Percentiles rank a stretch among this genome's conserved stretches.
phyloP scores from a whole-genome alignment of 1,140 invertebrate genomes.

The Myzus persicae region DNA sequence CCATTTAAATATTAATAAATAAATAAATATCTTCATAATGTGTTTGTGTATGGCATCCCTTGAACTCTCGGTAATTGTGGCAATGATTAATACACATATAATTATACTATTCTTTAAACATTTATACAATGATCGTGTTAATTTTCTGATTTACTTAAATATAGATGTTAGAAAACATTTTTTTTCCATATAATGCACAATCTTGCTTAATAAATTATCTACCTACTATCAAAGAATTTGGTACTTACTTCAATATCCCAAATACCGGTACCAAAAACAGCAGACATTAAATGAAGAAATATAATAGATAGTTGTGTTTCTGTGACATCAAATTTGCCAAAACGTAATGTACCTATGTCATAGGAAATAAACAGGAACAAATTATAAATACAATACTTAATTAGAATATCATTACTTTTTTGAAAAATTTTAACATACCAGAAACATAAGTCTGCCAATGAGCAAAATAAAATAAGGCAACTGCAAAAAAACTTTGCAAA shows the following conservation, averaged over 20 bases:
- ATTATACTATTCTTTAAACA: too few species aligned
- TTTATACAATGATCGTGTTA: too few species aligned
- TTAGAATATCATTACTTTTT: not conserved
- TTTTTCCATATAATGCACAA: not conserved
- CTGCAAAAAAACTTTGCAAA: conserved; percentile 87
- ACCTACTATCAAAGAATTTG: not conserved
- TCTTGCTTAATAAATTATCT: not conserved
- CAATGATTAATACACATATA: too few species aligned
- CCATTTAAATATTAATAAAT: too few species aligned
- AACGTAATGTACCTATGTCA: conserved; percentile 78
- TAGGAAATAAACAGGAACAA: conserved; percentile 19
- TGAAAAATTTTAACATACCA: conserved; percentile 67
- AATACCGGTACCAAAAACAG: conserved; percentile 83
- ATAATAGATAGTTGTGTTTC: conserved; percentile 97
- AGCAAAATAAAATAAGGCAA: conserved; percentile 95
- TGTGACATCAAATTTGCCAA: conserved; percentile 96
- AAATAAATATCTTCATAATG: too few species aligned
- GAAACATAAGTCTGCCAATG: conserved; percentile 99
- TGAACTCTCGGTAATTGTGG: too few species aligned
- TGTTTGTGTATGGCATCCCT: too few species aligned
- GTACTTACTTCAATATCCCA: conserved; percentile 82
- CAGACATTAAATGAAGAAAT: conserved; percentile 84
- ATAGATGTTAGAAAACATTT: not conserved
- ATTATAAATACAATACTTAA: not conserved
- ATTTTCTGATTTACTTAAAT: too few species aligned